Evolutionary conservation across 2,113 vertebrate species (phyloP), one percentile per base, ranked within the genome.

Genomic region (Cottus gobio): DNA sequence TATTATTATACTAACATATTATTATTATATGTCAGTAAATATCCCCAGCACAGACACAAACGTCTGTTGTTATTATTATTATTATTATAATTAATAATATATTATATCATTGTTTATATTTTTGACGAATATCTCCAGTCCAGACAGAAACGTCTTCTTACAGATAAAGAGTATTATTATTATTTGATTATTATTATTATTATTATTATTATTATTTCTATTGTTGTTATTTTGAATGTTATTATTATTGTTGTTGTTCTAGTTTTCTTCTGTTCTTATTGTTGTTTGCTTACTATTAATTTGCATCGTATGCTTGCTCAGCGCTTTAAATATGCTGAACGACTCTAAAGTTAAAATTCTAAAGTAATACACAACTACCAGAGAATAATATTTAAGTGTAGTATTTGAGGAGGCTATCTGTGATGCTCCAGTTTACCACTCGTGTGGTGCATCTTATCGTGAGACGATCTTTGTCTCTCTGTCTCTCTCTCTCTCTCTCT

Each of bases 381-480:
- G 50, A 24, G 12, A 26, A 5, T 11, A 13, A 2, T 26, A 52
- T 7, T n/a, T 52, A 9, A 22, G n/a, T n/a, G n/a, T n/a, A n/a
- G 12, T 42, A 42, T 42, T 42, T 0, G 39, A 18, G 44, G 5
- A 4, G 22, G 18, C 24, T 64, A 11, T 7, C 15, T 4, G 15
- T 5, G 37, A 39, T 11, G 39, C 39, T 39, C 37, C 11, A 12
- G 3, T 36, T 56, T 56, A 18, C 13, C 2, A 0, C 12, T 0
- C 3, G 39, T 11, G 81, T 77, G 70, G 75, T 2, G 1, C 89
- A 65, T 84, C 73, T 1, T 0, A 0, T 1, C 2, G 5, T 1
- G 56, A 65, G 69, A 91, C 52, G 81, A 91, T 91, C 90, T 88
- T 7, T 13, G 48, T 42, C 7, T 13, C 37, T 36, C 50, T 36